These are phyloP conservation scores for Hyaena hyaena DNA, from an alignment of 2,113 vertebrate species.

Conservation along the genomic window DNA sequence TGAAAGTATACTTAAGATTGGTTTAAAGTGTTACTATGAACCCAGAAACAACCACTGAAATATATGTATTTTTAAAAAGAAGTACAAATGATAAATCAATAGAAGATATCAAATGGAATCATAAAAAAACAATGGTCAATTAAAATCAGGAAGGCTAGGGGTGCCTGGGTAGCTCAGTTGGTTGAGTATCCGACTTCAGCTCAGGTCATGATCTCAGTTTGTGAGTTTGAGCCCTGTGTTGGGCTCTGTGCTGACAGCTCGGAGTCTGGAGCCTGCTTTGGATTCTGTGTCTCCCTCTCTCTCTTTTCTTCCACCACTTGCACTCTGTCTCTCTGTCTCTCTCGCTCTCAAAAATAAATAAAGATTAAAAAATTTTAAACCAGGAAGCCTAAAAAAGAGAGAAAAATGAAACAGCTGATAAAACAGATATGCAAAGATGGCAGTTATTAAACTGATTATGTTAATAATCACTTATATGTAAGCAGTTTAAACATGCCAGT, in stretches of 20 bases:
- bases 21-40: background rate
- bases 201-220: no score
- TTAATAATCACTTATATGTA: background rate
- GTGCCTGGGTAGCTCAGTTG: no score
- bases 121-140: background rate
- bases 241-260: no score
- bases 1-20: background rate
- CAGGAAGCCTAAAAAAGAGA: background rate
- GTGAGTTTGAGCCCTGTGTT: no score
- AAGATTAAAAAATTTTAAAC: no score
- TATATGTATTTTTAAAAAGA: background rate
- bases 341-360: no score
- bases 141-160: background rate
- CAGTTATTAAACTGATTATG: background rate
- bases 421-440: background rate
- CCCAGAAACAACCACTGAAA: background rate
- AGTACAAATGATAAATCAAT: background rate
- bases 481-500: background rate
- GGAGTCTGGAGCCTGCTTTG: no score
- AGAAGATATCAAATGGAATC: background rate
- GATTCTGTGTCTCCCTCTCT: no score
- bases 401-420: background rate
- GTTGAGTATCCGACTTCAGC: no score
- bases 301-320: no score
- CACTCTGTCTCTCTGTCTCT: no score